Evolutionary conservation across 2,888 invertebrate species (phyloP), one percentile per base, ranked within the genome.

Genomic region (Megamerina dolium): DNA sequence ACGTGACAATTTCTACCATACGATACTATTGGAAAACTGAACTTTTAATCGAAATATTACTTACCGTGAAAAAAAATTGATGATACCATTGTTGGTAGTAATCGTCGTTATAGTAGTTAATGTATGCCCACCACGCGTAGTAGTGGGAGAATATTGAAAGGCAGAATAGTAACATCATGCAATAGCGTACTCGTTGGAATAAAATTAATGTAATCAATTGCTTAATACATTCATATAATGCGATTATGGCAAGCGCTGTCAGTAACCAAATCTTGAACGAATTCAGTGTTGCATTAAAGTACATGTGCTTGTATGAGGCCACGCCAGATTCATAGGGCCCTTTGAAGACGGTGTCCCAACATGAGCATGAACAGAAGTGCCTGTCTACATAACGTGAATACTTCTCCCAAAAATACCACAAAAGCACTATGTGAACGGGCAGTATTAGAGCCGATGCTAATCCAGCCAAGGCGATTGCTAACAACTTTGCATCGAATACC

Each of bases 291-390:
- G 80, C 79, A 64, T 83, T 83, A 65, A 82, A 82, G 64, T 83
- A 83, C 68, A 83, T 76, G 60, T 83, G 82, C 59, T 83, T 83
- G 59, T 81, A 83, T 17, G 79, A 76, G 30, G 80, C 80, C 48
- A 82, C 74, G n/a, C 82, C 82, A 19, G 79, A 77, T 63, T 83
- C 82, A 58, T 83, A 83, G 10, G 80, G 78, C 12, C 82, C 84
- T 76, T 84, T 83, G 60, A 84, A 84, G 6, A 85, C 79, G 0
- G 84, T 85, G 60, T 85, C 85, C 82, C 85, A 85, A 62, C 85
- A 85, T 10, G 81, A 80, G 66, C 84, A 84, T 13, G 79, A 77
- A 60, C 85, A 85, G 53, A 76, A 78, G 44, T 75, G 74, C 52
- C 74, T 76, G 60, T 83, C 81, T 35, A 85, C 80, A 48, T 74